These are phyloP conservation scores for Smutsia gigantea DNA, from an alignment of 2,797 vertebrate genomes.

Conservation along the genomic window DNA sequence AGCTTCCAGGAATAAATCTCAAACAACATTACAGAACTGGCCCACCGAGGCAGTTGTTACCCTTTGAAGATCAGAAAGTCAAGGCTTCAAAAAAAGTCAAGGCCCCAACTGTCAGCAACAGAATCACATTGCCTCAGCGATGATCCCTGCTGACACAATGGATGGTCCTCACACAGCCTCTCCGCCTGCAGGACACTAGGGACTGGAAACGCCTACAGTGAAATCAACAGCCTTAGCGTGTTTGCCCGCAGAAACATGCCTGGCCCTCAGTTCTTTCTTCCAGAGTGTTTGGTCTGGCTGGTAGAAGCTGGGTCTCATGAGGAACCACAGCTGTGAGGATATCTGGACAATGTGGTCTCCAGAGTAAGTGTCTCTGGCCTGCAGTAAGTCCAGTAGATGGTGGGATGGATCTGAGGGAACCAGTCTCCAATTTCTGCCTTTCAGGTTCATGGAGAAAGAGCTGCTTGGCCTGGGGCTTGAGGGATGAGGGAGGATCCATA, in stretches of 20 bases:
- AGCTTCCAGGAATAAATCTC: background rate
- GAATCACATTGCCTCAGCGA: background rate
- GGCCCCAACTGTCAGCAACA: background rate
- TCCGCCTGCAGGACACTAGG: background rate
- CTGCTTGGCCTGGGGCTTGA: background rate
- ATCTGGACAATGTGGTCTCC: background rate
- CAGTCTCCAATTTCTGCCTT: background rate
- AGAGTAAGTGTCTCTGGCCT: no score
- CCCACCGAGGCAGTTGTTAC: background rate
- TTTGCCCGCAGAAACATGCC: background rate
- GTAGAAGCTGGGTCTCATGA: background rate
- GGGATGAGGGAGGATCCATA: background rate
- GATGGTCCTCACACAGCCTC: background rate
- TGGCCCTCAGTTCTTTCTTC: background rate
- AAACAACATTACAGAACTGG: background rate
- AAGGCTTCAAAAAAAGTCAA: background rate
- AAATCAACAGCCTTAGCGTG: background rate
- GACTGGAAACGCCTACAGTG: background rate
- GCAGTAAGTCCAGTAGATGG: background rate
- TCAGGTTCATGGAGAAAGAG: background rate
- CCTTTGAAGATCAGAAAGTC: background rate
- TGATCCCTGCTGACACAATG: no score
- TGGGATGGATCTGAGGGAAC: rapidly evolving
- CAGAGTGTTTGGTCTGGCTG: background rate
- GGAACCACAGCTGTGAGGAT: background rate